phyloP scores from a whole-genome alignment of 2,888 invertebrate species.

The Agonopterix alstromeriana region DNA sequence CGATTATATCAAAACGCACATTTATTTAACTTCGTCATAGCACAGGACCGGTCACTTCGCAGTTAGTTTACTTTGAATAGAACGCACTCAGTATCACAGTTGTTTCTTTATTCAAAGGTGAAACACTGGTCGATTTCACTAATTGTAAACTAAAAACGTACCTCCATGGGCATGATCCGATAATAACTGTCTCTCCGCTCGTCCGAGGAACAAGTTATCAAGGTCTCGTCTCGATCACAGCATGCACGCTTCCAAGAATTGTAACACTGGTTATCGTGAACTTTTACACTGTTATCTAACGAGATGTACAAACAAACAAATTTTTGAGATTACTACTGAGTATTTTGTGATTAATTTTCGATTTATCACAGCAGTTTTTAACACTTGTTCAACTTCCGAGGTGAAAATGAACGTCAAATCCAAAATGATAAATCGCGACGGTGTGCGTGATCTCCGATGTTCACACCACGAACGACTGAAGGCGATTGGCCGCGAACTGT shows the following conservation, averaged over 20 bases:
- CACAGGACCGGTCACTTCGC: constrained; percentile 48
- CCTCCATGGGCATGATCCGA: constrained; percentile 73
- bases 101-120: constrained; percentile 29
- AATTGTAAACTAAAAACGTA: constrained; percentile 71
- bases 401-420: neutral
- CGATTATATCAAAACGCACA: constrained; percentile 41
- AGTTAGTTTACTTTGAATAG: constrained; percentile 37
- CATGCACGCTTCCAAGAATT: constrained; percentile 66
- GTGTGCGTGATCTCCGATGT: constrained; percentile 37
- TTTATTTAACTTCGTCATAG: constrained; percentile 55
- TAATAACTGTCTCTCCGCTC: constrained; percentile 69
- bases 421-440: constrained; percentile 1
- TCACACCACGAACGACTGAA: constrained; percentile 45
- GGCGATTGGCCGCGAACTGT: constrained; percentile 47
- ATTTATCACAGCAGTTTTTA: no score
- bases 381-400: no score
- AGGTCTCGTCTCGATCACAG: constrained; percentile 70
- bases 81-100: constrained; percentile 54
- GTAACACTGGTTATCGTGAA: constrained; percentile 54
- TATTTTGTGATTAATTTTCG: no score
- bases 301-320: neutral
- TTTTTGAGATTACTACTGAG: no score
- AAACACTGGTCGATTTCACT: constrained; percentile 52
- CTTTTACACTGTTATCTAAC: constrained; percentile 28
- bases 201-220: constrained; percentile 74